A percentile compares a stretch with the other conserved stretches of the same genome.
Evolutionary conservation across 2,797 vertebrate genomes (phyloP).

Genomic region (Otus scops): DNA sequence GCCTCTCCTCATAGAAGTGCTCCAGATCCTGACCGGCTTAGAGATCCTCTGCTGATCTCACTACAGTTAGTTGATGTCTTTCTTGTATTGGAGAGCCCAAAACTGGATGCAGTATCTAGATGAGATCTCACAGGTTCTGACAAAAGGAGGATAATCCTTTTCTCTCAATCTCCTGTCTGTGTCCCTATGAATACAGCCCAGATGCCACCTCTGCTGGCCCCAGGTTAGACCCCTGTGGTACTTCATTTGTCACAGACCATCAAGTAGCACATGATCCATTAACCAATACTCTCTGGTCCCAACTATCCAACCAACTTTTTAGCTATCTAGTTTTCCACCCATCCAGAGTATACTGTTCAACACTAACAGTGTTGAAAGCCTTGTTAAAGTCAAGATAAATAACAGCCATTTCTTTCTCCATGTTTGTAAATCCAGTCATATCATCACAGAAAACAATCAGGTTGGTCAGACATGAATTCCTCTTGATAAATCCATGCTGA

Average conservation of each 20-base stretch:
- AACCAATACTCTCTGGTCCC: rapidly evolving
- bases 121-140: neutral
- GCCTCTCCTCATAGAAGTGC: neutral
- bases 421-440: neutral
- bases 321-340: neutral
- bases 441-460: neutral
- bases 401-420: neutral
- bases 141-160: neutral
- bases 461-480: neutral
- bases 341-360: neutral
- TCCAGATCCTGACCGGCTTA: neutral
- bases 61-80: neutral
- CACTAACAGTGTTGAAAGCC: neutral
- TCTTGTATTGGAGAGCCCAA: neutral
- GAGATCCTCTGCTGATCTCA: neutral
- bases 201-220: neutral
- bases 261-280: neutral
- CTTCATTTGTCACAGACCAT: neutral
- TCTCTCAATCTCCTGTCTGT: neutral
- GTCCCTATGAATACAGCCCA: neutral
- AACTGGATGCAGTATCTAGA: neutral
- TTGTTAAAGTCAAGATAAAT: neutral
- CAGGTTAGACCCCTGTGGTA: neutral
- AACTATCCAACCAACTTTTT: neutral
- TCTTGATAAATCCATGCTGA: neutral